Evolutionary conservation across 2,113 vertebrate genomes (phyloP), one percentile per base, ranked within the genome.

Genomic region (Hypomesus transpacificus): DNA sequence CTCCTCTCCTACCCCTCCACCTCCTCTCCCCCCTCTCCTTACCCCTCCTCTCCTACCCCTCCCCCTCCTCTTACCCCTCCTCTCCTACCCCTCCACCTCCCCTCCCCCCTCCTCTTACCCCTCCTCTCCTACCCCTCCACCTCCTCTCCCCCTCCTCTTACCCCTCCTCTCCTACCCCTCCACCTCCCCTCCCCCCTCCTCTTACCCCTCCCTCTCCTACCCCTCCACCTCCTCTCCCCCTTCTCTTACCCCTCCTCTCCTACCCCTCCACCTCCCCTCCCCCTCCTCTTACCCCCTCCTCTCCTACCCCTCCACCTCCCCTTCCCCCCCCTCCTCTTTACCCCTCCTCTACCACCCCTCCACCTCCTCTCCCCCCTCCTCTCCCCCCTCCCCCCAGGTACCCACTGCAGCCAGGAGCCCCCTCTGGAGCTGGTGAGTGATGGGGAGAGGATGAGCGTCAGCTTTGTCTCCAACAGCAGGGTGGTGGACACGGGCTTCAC

Each of bases 401-500:
- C 81, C 66, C 76, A 85, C 82, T 92, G 92, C 75, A 86, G 87
- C 59, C 79, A 84, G n/a, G 46, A 63, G 0, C 50, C 76, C n/a
- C 92, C 92, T 14, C 61, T 59, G 72, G 87, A 88, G 22, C 46
- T 92, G 69, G 89, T 92, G 73, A 91, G 89, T n/a, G 74, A 77
- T 53, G 86, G 89, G 52, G 80, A 89, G 73, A 75, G 16, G 0
- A 84, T 93, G 72, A 78, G 68, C 11, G 72, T 93, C 73, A 76
- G 21, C 17, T 93, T 93, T 83, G 85, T 86, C 22, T 88, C 89
- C 76, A 92, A 92, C 34, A 77, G 84, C 79, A 89, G 78, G 51
- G 84, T 92, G 53, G 90, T 93, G 77, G 92, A 93, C 81, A 83
- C 80, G 0, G 93, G 92, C 74, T 94, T 94, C 78, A 31, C 2